These are phyloP conservation scores for Eriocheir sinensis DNA, from an alignment of 1,140 invertebrate species.

Conservation along the genomic window DNA sequence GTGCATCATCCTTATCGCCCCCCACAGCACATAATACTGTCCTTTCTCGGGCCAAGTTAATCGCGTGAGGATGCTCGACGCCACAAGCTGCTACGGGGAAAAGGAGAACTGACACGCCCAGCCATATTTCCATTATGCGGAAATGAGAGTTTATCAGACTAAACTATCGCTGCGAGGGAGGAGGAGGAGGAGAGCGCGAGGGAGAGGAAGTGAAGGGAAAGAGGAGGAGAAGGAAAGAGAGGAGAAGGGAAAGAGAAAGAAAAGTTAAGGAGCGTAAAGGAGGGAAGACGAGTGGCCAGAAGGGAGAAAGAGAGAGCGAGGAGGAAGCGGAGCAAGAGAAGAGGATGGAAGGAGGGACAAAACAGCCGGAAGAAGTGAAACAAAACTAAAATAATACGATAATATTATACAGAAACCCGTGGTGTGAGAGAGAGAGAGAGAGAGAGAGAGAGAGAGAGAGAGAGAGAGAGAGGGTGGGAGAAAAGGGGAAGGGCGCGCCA, in stretches of 20 bases:
- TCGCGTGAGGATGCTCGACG: no score
- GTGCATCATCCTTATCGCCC: no score
- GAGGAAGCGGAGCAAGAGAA: background rate
- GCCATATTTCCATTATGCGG: conserved; percentile 4
- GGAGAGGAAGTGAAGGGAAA: background rate
- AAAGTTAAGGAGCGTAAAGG: background rate
- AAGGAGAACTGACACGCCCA: background rate
- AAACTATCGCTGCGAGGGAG: background rate
- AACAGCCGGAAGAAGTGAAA: background rate
- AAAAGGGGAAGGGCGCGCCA: background rate
- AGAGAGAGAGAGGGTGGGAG: background rate
- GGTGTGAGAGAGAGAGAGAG: no score
- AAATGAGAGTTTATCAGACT: conserved; percentile 11
- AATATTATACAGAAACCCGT: no score
- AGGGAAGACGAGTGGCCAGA: background rate
- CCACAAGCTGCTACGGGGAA: no score
- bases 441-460: no score
- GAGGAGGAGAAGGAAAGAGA: background rate
- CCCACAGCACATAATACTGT: no score
- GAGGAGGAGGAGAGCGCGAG: background rate
- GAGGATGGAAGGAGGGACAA: background rate
- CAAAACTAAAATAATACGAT: no score
- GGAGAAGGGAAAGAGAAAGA: background rate
- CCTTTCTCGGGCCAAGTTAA: no score
- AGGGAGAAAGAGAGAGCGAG: background rate